phyloP scores from a whole-genome alignment of 2,888 invertebrate species.

The Lepidochrysops patricia region DNA sequence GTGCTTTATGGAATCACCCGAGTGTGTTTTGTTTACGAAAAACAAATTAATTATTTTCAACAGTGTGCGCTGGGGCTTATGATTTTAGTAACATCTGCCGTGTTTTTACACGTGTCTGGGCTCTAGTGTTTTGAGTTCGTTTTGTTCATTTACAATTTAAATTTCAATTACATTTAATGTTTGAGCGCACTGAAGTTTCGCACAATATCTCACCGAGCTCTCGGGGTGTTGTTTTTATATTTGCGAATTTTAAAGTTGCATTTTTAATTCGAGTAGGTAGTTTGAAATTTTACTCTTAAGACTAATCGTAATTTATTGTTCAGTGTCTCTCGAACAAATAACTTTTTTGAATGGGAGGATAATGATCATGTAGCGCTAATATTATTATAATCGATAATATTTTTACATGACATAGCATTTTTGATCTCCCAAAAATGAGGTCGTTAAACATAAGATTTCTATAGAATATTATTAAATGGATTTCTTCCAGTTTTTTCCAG shows the following conservation, averaged over 20 bases:
- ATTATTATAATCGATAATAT: no score
- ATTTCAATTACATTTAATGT: slow-evolving; percentile 3
- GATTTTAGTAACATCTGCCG: background rate
- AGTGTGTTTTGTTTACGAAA: background rate
- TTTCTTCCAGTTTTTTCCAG: no score
- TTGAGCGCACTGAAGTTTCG: background rate
- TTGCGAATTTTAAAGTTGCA: background rate
- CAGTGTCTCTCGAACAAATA: no score
- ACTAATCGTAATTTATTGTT: no score
- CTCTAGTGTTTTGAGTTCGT: background rate
- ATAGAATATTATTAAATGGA: no score
- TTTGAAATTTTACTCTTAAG: no score
- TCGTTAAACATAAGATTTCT: no score
- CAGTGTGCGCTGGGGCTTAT: background rate
- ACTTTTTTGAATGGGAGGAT: no score
- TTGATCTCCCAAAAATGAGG: no score
- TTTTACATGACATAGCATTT: no score
- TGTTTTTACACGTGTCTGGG: background rate
- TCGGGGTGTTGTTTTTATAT: background rate
- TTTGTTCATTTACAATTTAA: slow-evolving; percentile 3
- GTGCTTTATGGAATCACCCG: background rate
- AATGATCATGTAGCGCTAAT: no score
- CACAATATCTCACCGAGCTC: background rate
- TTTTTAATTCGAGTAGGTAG: background rate
- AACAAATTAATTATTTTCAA: background rate